These are phyloP conservation scores for Patella vulgata DNA, from an alignment of 1,140 invertebrate species.

Conservation along the genomic window DNA sequence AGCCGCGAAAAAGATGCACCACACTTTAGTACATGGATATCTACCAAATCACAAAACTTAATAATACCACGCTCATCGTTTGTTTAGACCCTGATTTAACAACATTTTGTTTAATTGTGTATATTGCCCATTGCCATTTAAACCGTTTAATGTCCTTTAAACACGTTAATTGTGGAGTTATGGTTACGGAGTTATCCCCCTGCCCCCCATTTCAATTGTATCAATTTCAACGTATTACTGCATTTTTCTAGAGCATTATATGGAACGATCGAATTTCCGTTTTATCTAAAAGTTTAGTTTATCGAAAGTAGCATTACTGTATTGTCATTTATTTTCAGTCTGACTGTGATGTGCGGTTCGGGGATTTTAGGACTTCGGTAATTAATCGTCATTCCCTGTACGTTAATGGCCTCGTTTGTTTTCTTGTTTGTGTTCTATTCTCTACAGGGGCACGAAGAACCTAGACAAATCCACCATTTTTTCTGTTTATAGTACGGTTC, in stretches of 20 bases:
- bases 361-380: too few relatives aligned
- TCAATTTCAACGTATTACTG: slow-evolving; percentile 46
- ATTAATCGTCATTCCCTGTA: too few relatives aligned
- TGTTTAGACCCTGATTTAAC: slow-evolving; percentile 13
- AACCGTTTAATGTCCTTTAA: too few relatives aligned
- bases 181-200: slow-evolving; percentile 45
- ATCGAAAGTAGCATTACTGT: too few relatives aligned
- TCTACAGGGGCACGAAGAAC: slow-evolving; percentile 49
- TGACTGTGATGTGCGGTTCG: too few relatives aligned
- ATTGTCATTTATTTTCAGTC: too few relatives aligned
- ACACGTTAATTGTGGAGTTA: too few relatives aligned
- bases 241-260: slow-evolving; percentile 42
- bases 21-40: too few relatives aligned
- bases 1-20: too few relatives aligned
- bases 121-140: too few relatives aligned
- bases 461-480: slow-evolving; percentile 52
- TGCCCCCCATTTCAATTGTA: slow-evolving; percentile 56
- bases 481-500: slow-evolving; percentile 16
- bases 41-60: too few relatives aligned
- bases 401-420: slow-evolving; percentile 56
- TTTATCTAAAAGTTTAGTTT: slow-evolving; percentile 12
- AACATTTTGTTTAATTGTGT: slow-evolving; percentile 1
- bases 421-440: slow-evolving; percentile 49
- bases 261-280: slow-evolving; percentile 8
- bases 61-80: slow-evolving; percentile 1